Evolutionary conservation across 2,888 invertebrate species (phyloP).

Genomic region (Melieria omissa): DNA sequence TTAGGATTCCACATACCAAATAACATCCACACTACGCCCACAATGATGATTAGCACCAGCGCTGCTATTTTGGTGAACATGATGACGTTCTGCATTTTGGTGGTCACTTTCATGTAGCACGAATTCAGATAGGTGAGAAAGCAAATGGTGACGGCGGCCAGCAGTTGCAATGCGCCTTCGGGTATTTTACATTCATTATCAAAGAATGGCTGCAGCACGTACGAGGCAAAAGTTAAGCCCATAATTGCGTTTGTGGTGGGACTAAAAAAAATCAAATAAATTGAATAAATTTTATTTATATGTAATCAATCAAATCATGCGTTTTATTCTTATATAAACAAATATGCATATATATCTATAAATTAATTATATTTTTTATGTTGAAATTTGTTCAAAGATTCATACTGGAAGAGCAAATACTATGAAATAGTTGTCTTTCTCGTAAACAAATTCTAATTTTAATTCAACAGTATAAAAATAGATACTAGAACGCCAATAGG

Average conservation of each 20-base stretch:
- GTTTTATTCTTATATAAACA: too few species aligned
- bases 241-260: conserved; percentile 98
- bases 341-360: neutral
- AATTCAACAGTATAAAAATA: too few species aligned
- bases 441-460: too few species aligned
- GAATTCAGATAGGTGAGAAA: conserved; percentile 90
- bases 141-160: conserved; percentile 87
- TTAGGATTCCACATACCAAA: conserved; percentile 68
- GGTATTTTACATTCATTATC: conserved; percentile 77
- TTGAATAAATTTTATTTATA: neutral
- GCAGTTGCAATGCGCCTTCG: conserved; percentile 75
- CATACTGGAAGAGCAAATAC: too few species aligned
- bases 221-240: conserved; percentile 93
- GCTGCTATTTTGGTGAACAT: conserved; percentile 93
- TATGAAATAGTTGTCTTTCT: too few species aligned
- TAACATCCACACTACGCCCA: conserved; percentile 80
- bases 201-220: conserved; percentile 89
- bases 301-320: neutral
- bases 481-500: too few species aligned
- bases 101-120: conserved; percentile 86
- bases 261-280: conserved; percentile 68
- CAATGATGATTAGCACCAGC: conserved; percentile 82
- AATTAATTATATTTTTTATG: conserved; percentile 3
- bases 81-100: conserved; percentile 89
- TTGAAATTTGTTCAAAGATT: too few species aligned